Evolutionary conservation across 1,140 invertebrate species (phyloP).

Genomic region (Sarcophaga bullata): DNA sequence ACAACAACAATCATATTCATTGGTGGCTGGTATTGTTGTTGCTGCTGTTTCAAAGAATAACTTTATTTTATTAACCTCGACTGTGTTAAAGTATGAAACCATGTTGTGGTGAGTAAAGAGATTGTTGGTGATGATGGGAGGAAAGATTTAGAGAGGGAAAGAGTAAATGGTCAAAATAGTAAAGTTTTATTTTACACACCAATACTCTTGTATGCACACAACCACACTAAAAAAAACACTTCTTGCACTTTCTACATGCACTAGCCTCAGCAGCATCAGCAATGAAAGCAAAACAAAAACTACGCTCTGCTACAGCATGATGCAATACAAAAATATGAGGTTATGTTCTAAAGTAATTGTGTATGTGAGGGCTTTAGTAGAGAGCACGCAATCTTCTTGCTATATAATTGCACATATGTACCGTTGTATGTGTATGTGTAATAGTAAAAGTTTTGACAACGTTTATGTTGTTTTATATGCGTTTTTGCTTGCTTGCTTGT

Average conservation of each 20-base stretch:
- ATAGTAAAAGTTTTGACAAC: slow-evolving; percentile 17
- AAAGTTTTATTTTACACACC: background rate
- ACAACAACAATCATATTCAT: too few relatives aligned
- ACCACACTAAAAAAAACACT: background rate
- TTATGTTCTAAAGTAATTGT: background rate
- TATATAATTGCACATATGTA: background rate
- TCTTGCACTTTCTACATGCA: background rate
- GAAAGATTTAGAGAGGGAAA: too few relatives aligned
- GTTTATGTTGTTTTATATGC: slow-evolving; percentile 40
- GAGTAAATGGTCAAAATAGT: slow-evolving; percentile 3
- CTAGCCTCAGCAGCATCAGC: background rate
- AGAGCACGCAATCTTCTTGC: too few relatives aligned
- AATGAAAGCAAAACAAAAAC: background rate
- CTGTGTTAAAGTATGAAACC: slow-evolving; percentile 4
- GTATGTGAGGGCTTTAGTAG: background rate
- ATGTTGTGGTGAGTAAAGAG: background rate
- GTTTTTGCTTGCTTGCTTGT: slow-evolving; percentile 20
- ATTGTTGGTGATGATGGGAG: too few relatives aligned
- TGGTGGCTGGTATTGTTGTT: background rate
- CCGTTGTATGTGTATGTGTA: background rate
- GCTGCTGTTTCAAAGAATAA: background rate
- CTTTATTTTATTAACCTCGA: slow-evolving; percentile 26
- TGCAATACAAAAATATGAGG: too few relatives aligned
- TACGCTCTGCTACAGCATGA: background rate
- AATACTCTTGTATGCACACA: background rate